These are phyloP conservation scores for Trichacis sp. DNA, from an alignment of 2,888 invertebrate genomes.

Conservation along the genomic window DNA sequence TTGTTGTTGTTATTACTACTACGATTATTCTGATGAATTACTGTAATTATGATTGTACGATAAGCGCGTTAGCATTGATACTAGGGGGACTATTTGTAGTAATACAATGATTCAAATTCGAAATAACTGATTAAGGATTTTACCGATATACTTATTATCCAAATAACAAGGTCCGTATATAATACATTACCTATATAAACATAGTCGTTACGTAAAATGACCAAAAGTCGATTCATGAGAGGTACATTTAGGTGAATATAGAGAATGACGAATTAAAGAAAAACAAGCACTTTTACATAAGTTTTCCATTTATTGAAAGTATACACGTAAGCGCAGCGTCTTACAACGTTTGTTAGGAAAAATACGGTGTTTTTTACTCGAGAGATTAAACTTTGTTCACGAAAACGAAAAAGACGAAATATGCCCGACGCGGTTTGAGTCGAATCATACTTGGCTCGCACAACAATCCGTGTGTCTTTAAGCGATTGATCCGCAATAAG, in stretches of 20 bases:
- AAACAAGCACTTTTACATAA: conserved; percentile 48
- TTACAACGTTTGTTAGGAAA: conserved; percentile 28
- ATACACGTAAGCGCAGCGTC: conserved; percentile 44
- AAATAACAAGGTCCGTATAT: conserved; percentile 44
- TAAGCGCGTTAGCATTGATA: conserved; percentile 45
- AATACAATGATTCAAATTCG: conserved; percentile 45
- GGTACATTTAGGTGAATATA: conserved; percentile 32
- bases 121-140: conserved; percentile 46
- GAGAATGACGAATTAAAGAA: conserved; percentile 39
- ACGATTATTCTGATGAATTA: conserved; percentile 40
- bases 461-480: conserved; percentile 24
- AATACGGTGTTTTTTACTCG: conserved; percentile 41
- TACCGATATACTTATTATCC: conserved; percentile 47
- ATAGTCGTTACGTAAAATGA: conserved; percentile 66
- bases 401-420: conserved; percentile 2
- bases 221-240: conserved; percentile 57
- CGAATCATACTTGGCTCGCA: conserved; percentile 29
- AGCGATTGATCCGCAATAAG: conserved; percentile 31
- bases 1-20: conserved; percentile 48
- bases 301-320: conserved; percentile 52
- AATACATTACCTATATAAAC: conserved; percentile 42
- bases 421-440: conserved; percentile 19
- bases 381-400: conserved; percentile 33
- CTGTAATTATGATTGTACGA: conserved; percentile 46
- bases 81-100: conserved; percentile 44